Evolutionary conservation across 1,140 invertebrate genomes (phyloP).

Genomic region (Dolichoris vasculosae): DNA sequence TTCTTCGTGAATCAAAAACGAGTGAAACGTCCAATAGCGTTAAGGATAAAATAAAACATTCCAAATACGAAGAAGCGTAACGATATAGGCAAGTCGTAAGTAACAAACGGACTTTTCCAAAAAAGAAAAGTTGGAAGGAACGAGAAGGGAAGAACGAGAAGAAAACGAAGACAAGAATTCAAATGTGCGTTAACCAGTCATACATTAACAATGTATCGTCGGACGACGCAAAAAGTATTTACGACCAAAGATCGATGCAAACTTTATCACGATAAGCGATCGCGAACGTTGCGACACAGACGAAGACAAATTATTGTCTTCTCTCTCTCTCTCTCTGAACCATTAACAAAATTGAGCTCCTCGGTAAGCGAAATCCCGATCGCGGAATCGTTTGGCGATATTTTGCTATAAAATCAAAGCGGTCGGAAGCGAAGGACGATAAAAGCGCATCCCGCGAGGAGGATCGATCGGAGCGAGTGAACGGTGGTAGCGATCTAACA

Average conservation of each 20-base stretch:
- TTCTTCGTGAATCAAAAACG: too few species aligned
- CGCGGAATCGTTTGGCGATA: too few species aligned
- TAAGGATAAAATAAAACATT: too few species aligned
- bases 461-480: not conserved
- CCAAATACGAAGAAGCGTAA: not conserved
- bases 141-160: not conserved
- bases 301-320: too few species aligned
- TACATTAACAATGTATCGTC: not conserved
- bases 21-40: too few species aligned
- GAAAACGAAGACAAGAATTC: conserved; percentile 3
- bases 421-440: too few species aligned
- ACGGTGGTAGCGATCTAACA: too few species aligned
- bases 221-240: not conserved
- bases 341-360: not conserved
- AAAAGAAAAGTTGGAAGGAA: not conserved
- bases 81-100: not conserved
- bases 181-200: not conserved
- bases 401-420: too few species aligned
- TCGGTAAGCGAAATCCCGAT: too few species aligned
- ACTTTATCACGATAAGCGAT: not conserved
- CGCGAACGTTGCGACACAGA: not conserved
- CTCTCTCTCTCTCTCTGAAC: too few species aligned
- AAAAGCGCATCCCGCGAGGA: not conserved
- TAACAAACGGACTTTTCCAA: not conserved
- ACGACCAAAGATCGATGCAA: not conserved